phyloP scores from a whole-genome alignment of 2,113 vertebrate genomes.

The Hyla sarda region DNA sequence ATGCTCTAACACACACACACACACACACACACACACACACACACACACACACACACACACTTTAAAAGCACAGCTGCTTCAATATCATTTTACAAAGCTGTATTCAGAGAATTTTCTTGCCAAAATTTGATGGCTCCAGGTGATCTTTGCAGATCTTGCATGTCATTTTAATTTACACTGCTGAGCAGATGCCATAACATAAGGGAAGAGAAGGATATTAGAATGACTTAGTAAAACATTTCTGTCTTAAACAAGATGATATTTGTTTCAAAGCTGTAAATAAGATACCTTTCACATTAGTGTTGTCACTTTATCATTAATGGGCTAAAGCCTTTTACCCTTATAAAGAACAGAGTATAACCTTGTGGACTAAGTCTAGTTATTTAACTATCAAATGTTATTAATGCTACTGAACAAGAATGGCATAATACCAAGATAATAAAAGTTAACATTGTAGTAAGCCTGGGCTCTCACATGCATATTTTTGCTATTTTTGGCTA shows the following conservation, averaged over 20 bases:
- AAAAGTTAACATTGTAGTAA: too few relatives aligned
- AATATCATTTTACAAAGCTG: constrained; percentile 48
- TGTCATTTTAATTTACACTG: constrained; percentile 56
- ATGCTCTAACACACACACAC: constrained; percentile 10
- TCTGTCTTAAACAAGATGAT: background rate
- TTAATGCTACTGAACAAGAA: too few relatives aligned
- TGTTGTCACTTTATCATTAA: background rate
- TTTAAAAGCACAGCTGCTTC: constrained; percentile 51
- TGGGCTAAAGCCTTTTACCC: too few relatives aligned
- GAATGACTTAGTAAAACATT: constrained; percentile 23
- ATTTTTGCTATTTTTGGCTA: too few relatives aligned
- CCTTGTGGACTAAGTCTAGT: background rate
- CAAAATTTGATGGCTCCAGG: constrained; percentile 56
- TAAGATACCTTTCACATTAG: background rate
- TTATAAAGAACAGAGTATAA: background rate
- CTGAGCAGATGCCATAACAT: constrained; percentile 56
- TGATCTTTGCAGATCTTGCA: constrained; percentile 53
- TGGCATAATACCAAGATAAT: too few relatives aligned
- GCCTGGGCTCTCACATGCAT: too few relatives aligned
- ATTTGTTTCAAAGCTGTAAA: constrained; percentile 15
- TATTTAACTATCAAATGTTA: background rate
- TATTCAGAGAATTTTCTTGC: constrained; percentile 40
- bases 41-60: constrained; percentile 19
- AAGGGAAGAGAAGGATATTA: constrained; percentile 50
- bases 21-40: background rate